Conservation (phyloP, 2,113 vertebrate species). For the Panthera leo region DNA sequence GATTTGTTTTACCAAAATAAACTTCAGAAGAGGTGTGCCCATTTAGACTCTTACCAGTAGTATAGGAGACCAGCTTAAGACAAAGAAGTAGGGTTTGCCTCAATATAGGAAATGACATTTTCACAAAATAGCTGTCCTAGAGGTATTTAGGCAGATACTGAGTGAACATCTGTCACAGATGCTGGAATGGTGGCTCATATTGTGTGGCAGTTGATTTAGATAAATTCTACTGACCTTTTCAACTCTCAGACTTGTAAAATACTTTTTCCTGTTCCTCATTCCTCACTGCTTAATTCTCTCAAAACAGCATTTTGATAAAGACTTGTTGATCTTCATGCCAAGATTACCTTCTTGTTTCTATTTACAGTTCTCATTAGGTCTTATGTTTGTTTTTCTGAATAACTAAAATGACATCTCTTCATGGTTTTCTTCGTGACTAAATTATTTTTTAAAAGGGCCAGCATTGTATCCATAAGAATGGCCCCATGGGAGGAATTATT, state of each 20-base stretch:
- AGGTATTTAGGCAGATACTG: neutral
- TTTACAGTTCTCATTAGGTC: conserved; percentile 36
- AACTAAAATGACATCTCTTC: conserved; percentile 23
- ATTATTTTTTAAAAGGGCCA: neutral
- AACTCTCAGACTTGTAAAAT: conserved; percentile 7
- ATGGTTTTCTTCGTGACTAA: conserved; percentile 30
- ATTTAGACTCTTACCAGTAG: neutral
- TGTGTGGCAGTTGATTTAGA: conserved; percentile 5
- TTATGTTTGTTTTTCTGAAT: conserved; percentile 47
- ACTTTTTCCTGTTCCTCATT: neutral
- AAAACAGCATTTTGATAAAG: conserved; percentile 28
- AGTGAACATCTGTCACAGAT: neutral
- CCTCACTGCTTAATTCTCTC: conserved; percentile 14
- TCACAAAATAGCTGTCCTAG: neutral
- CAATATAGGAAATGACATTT: neutral
- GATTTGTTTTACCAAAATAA: conserved; percentile 40
- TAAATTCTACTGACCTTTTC: conserved; percentile 40
- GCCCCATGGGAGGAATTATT: neutral
- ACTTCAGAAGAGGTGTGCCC: neutral
- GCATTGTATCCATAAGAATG: neutral
- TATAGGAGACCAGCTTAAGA: neutral
- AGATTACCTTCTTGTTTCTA: conserved; percentile 41
- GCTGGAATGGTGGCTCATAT: neutral
- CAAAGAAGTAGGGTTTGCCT: conserved; percentile 14
- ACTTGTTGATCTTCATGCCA: conserved; percentile 33